Percentiles rank a stretch among this genome's conserved stretches.
Evolutionary conservation across 2,797 vertebrate species (phyloP).

Genomic region (Notolepis coatsorum): DNA sequence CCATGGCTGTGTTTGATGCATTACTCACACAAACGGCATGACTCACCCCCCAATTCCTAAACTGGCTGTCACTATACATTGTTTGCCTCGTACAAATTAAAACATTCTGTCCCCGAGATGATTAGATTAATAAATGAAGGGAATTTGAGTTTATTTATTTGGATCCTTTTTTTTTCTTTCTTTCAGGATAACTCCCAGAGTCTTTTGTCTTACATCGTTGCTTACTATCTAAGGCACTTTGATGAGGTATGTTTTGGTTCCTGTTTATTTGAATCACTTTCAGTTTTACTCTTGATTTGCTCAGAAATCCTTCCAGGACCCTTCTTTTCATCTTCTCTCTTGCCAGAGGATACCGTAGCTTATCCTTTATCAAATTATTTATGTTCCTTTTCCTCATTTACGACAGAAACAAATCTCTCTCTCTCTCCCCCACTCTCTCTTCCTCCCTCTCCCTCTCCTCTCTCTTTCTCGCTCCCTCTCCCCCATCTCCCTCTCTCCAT

Average conservation of each 20-base stretch:
- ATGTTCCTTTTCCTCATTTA: conserved; percentile 79
- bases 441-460: conserved; percentile 29
- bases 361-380: conserved; percentile 85
- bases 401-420: conserved; percentile 67
- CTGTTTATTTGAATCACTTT: conserved; percentile 81
- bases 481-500: conserved; percentile 58
- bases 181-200: conserved; percentile 95
- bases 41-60: conserved; percentile 59
- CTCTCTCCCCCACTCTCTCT: conserved; percentile 36
- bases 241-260: conserved; percentile 92
- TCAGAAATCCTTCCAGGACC: conserved; percentile 80
- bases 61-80: conserved; percentile 50
- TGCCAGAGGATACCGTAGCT: conserved; percentile 78
- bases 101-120: conserved; percentile 67
- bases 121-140: conserved; percentile 78
- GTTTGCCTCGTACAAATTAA: conserved; percentile 62
- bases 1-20: conserved; percentile 63
- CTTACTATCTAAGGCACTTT: conserved; percentile 97
- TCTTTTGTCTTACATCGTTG: conserved; percentile 95
- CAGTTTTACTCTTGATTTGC: conserved; percentile 74
- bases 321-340: conserved; percentile 77
- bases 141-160: conserved; percentile 75
- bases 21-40: conserved; percentile 51
- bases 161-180: conserved; percentile 54
- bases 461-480: conserved; percentile 53